Conservation (phyloP, 2,888 invertebrate genomes). For the Sabatieria punctata region DNA sequence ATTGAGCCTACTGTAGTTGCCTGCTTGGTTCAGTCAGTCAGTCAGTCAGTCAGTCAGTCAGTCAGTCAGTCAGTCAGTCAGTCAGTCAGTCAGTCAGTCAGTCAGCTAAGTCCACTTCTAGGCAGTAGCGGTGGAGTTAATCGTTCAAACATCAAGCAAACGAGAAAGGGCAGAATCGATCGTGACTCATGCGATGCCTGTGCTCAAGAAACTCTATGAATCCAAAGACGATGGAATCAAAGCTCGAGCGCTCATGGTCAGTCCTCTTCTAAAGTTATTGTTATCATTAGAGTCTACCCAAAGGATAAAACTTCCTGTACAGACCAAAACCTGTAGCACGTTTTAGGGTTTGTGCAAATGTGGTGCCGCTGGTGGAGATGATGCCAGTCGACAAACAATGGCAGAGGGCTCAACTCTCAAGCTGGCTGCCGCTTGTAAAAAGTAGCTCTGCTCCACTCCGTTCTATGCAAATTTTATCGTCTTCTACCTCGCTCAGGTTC, state of each 20-base stretch:
- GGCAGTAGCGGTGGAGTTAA: constrained; percentile 84
- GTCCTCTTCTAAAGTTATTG: constrained; percentile 12
- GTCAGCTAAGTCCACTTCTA: too few species aligned
- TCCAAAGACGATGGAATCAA: constrained; percentile 74
- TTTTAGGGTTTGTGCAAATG: constrained; percentile 72
- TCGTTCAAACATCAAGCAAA: constrained; percentile 87
- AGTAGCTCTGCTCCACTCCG: constrained; percentile 33
- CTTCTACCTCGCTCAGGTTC: constrained; percentile 40
- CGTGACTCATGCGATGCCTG: constrained; percentile 68
- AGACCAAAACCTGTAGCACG: neutral
- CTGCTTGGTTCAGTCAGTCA: too few species aligned
- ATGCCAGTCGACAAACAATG: constrained; percentile 81
- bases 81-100: too few species aligned
- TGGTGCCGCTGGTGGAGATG: constrained; percentile 75
- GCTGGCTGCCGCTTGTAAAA: constrained; percentile 77
- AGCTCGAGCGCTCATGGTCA: constrained; percentile 44
- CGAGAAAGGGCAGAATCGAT: constrained; percentile 86
- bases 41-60: too few species aligned
- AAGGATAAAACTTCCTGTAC: neutral
- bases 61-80: too few species aligned
- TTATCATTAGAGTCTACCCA: constrained; percentile 4
- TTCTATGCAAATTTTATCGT: neutral
- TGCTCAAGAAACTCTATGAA: constrained; percentile 77
- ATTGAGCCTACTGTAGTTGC: too few species aligned
- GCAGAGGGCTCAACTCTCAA: constrained; percentile 83